phyloP scores from a whole-genome alignment of 30 jellyfish, hydroid and myxozoan species.

The Catostylus mosaicus region DNA sequence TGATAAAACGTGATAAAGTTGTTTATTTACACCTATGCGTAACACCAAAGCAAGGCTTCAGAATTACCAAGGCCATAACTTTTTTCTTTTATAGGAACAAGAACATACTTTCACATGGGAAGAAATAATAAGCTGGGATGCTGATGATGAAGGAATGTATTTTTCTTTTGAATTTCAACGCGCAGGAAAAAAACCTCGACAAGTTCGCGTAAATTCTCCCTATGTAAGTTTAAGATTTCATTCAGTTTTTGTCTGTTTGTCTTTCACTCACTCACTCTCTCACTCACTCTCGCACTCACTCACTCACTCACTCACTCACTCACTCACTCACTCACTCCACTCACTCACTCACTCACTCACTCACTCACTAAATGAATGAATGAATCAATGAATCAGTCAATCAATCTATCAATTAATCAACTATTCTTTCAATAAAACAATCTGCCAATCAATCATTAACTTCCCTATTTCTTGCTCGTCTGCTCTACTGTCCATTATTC shows the following conservation, averaged over 20 bases:
- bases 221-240: conserved; percentile 60
- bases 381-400: too few relatives aligned
- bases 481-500: not conserved
- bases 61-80: not conserved
- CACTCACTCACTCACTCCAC: too few relatives aligned
- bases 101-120: conserved; percentile 91
- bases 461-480: too few relatives aligned
- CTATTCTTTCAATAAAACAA: not conserved
- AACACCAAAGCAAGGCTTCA: too few relatives aligned
- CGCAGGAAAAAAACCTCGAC: conserved; percentile 88
- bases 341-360: too few relatives aligned
- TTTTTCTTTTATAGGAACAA: conserved; percentile 58
- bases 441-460: not conserved
- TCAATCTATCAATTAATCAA: too few relatives aligned
- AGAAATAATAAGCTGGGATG: conserved; percentile 91
- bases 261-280: too few relatives aligned
- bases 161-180: conserved; percentile 83
- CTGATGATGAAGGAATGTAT: conserved; percentile 91
- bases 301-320: too few relatives aligned
- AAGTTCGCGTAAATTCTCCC: conserved; percentile 74
- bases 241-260: not conserved
- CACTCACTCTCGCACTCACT: too few relatives aligned
- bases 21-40: too few relatives aligned
- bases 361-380: too few relatives aligned
- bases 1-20: too few relatives aligned